phyloP scores from a whole-genome alignment of 2,797 vertebrate species.

The Myiotriccus ornatus region DNA sequence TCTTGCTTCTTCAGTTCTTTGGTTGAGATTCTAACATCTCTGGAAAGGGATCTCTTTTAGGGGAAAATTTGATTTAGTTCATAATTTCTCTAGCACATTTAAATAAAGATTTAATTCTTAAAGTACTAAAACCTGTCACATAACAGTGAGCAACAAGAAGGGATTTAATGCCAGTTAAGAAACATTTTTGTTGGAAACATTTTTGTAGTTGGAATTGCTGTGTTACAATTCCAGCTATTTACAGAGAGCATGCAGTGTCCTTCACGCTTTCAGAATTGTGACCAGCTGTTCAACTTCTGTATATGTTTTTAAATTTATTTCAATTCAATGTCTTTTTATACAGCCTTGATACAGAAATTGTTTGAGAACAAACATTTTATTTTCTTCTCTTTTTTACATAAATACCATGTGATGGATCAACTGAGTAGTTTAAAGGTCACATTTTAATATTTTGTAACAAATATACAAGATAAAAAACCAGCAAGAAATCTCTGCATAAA shows the following conservation, averaged over 20 bases:
- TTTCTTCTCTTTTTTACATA: neutral
- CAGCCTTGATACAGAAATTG: neutral
- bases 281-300: neutral
- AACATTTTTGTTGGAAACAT: no score
- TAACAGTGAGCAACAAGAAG: neutral
- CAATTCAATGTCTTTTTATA: neutral
- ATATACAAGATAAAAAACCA: neutral
- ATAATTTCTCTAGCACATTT: neutral
- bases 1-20: neutral
- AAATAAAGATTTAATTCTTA: neutral
- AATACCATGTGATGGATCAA: neutral
- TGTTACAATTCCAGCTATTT: neutral
- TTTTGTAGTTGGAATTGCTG: neutral
- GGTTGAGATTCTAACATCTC: neutral
- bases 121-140: neutral
- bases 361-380: neutral
- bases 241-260: neutral
- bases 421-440: neutral
- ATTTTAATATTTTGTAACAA: neutral
- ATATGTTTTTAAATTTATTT: neutral
- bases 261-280: neutral
- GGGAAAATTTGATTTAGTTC: neutral
- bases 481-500: neutral
- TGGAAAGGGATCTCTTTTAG: neutral
- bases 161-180: neutral